These are phyloP conservation scores for Brachynemurus nebulosus DNA, from an alignment of 2,888 invertebrate genomes.

Conservation along the genomic window DNA sequence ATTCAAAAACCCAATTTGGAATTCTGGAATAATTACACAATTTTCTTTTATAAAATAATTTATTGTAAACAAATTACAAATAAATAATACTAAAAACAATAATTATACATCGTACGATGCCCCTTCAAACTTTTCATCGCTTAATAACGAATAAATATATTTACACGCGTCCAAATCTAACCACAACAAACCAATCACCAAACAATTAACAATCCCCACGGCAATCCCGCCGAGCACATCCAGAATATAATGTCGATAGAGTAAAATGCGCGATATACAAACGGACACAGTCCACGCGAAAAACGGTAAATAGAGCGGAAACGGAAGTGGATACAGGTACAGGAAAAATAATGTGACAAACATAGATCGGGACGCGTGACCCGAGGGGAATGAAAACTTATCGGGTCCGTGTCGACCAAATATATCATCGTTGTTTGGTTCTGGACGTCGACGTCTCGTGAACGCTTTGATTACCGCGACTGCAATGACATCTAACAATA, in stretches of 20 bases:
- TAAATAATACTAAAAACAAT: background rate
- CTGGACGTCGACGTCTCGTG: conserved; percentile 63
- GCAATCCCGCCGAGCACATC: conserved; percentile 67
- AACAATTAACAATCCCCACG: conserved; percentile 59
- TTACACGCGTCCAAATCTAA: conserved; percentile 46
- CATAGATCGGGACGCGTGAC: conserved; percentile 77
- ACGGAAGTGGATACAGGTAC: conserved; percentile 44
- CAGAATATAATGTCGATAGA: conserved; percentile 74
- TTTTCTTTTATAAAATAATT: too few species aligned
- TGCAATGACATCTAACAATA: conserved; percentile 65
- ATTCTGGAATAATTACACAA: too few species aligned
- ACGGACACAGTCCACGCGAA: conserved; percentile 63
- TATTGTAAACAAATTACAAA: too few species aligned
- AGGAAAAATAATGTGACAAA: conserved; percentile 62
- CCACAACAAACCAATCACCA: conserved; percentile 52
- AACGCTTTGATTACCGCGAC: conserved; percentile 66
- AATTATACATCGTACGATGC: conserved; percentile 52
- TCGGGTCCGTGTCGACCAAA: conserved; percentile 62
- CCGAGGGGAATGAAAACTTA: conserved; percentile 88
- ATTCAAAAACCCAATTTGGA: too few species aligned
- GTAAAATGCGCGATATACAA: conserved; percentile 62
- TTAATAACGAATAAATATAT: conserved; percentile 43
- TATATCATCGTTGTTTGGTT: conserved; percentile 49
- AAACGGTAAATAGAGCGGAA: conserved; percentile 46
- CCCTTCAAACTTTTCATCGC: conserved; percentile 54